phyloP scores from a whole-genome alignment of 2,888 invertebrate species.

The Micoletzkya japonica region DNA sequence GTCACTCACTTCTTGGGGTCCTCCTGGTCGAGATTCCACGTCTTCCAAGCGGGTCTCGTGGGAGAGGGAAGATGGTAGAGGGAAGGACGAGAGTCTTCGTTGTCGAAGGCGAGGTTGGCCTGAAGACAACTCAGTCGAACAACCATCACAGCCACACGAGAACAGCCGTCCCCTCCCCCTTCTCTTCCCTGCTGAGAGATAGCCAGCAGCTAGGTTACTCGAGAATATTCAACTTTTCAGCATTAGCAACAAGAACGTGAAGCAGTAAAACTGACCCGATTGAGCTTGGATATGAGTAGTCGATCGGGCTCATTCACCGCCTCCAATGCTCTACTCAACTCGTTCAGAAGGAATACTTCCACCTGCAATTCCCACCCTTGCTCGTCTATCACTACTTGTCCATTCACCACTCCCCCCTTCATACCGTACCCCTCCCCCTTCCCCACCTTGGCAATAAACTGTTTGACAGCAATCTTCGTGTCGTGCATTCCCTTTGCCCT shows the following conservation, averaged over 20 bases:
- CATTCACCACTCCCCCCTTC: neutral
- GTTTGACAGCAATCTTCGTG: slow-evolving; percentile 48
- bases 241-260: too few species aligned
- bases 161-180: too few species aligned
- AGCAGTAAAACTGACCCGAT: slow-evolving; percentile 35
- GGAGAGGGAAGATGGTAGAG: slow-evolving; percentile 52
- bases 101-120: slow-evolving; percentile 16
- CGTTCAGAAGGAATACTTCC: slow-evolving; percentile 47
- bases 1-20: slow-evolving; percentile 9
- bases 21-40: slow-evolving; percentile 45
- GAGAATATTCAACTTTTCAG: too few species aligned
- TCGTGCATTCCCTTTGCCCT: slow-evolving; percentile 46
- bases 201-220: too few species aligned
- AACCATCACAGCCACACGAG: too few species aligned
- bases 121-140: neutral
- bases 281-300: slow-evolving; percentile 39
- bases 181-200: too few species aligned
- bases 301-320: slow-evolving; percentile 47
- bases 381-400: neutral
- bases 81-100: slow-evolving; percentile 37
- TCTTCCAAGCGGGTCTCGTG: slow-evolving; percentile 48
- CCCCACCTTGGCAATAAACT: slow-evolving; percentile 44
- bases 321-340: slow-evolving; percentile 43
- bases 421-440: neutral
- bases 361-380: slow-evolving; percentile 29